Base-by-base conservation (phyloP, 2,888 invertebrate species). In the Gymnosoma rotundatum region DNA sequence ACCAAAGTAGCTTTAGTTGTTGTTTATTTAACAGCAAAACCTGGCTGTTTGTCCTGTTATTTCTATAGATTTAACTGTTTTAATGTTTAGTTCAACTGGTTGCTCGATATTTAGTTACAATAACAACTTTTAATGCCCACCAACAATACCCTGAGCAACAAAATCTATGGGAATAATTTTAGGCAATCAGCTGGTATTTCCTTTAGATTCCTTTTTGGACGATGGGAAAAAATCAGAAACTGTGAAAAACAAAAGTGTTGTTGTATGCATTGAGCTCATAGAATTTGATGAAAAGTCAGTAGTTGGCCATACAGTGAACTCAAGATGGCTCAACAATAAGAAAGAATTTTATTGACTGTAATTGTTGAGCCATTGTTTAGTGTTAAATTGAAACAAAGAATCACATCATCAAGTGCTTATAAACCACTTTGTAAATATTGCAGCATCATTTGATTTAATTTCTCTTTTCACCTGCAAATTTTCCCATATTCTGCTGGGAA, bases 351-450 rank as follows among this genome's bases (percentile, higher is more conserved):
- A 18, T 16, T 50, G 10, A 32, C 50, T 69, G 21, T 63, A 63
- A 50, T 69, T 69, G 74, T 75, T 81, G 69, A 76, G 81, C 75
- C 70, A 70, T 69, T 76, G 79, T 78, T 0, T 21, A 14, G 63
- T 58, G 45, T 69, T 58, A 67, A 52, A 80, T 42, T 61, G 38
- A 45, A 81, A 81, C 80, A 81, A 85, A 82, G 70, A 61, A 76
- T 64, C 79, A 48, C 82, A 83, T 79, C 74, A 78, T 80, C 73
- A 86, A 83, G 86, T 86, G 86, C 86, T 83, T 73, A 58, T 70
- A 78, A 74, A 78, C 74, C 70, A 79, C 67, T 76, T 79, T 80
- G 61, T 75, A 66, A 74, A 83, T 70, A 63, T 80, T 83, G 72
- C 66, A 56, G 50, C 73, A 81, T 78, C 73, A 78, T 80, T 72